phyloP scores from a whole-genome alignment of 2,797 vertebrate genomes.

The Champsocephalus gunnari region DNA sequence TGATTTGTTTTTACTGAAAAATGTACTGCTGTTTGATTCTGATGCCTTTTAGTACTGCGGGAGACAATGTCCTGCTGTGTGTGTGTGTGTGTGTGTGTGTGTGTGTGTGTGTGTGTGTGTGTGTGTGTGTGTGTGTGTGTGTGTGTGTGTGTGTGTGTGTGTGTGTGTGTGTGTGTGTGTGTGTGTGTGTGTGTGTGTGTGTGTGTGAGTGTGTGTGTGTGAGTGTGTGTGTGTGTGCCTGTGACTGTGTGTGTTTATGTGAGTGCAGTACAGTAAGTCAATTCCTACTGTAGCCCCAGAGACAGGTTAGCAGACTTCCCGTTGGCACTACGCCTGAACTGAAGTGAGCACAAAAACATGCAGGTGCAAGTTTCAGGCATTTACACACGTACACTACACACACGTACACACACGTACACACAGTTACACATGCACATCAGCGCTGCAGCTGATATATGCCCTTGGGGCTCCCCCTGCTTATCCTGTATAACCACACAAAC shows the following conservation, averaged over 20 bases:
- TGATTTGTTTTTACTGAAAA: constrained; percentile 16
- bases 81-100: constrained; percentile 19
- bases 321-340: constrained; percentile 62
- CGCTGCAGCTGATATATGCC: constrained; percentile 59
- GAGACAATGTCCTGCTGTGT: constrained; percentile 17
- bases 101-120: constrained; percentile 12
- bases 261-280: constrained; percentile 41
- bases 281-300: constrained; percentile 61
- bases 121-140: constrained; percentile 4
- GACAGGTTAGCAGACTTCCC: constrained; percentile 61
- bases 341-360: constrained; percentile 63
- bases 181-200: constrained; percentile 8
- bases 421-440: constrained; percentile 30
- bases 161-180: constrained; percentile 3
- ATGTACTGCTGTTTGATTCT: constrained; percentile 35
- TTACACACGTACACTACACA: constrained; percentile 52
- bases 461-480: constrained; percentile 38
- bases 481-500: constrained; percentile 53
- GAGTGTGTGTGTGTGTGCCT: constrained; percentile 4
- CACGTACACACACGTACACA: constrained; percentile 30
- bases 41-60: constrained; percentile 12
- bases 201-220: constrained; percentile 1
- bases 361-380: constrained; percentile 75
- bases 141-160: constrained; percentile 7
- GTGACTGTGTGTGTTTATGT: constrained; percentile 5